phyloP scores from a whole-genome alignment of 2,113 vertebrate species.

The Triplophysa tibetana region DNA sequence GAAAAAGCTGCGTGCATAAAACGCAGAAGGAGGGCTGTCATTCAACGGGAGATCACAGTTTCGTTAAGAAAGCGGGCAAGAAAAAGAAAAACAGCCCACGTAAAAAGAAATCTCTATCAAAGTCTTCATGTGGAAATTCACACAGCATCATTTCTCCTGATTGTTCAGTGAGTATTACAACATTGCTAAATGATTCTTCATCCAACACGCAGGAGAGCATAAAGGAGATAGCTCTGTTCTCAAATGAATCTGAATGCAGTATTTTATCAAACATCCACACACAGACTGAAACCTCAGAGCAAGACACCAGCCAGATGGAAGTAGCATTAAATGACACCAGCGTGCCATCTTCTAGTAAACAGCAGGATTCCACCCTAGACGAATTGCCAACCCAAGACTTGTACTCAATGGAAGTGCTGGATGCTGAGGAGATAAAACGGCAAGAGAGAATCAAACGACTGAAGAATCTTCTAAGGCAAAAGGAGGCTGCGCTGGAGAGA shows the following conservation, averaged over 20 bases:
- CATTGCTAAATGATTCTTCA: not conserved
- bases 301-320: not conserved
- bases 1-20: not conserved
- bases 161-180: not conserved
- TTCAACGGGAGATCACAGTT: not conserved
- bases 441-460: conserved; percentile 81
- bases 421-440: conserved; percentile 75
- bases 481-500: conserved; percentile 79
- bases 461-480: conserved; percentile 76
- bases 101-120: not conserved
- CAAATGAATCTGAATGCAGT: not conserved
- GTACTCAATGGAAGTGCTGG: conserved; percentile 49
- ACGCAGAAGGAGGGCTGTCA: not conserved
- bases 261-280: not conserved
- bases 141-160: not conserved
- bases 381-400: not conserved
- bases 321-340: not conserved
- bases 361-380: not conserved
- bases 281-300: not conserved
- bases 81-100: not conserved
- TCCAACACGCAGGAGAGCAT: not conserved
- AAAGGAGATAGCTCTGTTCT: not conserved
- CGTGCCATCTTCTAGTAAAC: not conserved
- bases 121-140: not conserved
- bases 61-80: not conserved